phyloP scores from a whole-genome alignment of 2,797 vertebrate species.

The Cirrhinus mrigala region DNA sequence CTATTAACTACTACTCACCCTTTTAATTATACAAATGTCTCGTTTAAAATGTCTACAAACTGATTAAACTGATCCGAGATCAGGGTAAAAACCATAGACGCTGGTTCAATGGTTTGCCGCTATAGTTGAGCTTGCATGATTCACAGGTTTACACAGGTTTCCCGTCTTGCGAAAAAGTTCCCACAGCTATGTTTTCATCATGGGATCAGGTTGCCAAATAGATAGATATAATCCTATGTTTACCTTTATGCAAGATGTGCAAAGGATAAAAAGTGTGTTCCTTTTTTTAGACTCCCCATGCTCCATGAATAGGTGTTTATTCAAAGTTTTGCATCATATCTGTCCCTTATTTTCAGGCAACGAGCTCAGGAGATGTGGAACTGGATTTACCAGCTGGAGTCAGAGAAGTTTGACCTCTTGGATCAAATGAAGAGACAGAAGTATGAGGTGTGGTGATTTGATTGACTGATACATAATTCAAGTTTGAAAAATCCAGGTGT shows the following conservation, averaged over 20 bases:
- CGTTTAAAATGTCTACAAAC: too few species aligned
- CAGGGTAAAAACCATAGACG: too few species aligned
- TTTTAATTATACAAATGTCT: too few species aligned
- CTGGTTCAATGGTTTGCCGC: too few species aligned
- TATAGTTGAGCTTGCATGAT: too few species aligned
- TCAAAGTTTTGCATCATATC: neutral
- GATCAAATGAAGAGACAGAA: conserved; percentile 88
- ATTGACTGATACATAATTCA: neutral
- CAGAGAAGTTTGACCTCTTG: conserved; percentile 90
- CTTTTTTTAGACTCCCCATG: neutral
- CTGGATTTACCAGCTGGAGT: conserved; percentile 89
- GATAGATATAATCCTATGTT: neutral
- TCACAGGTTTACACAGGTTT: too few species aligned
- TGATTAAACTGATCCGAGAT: too few species aligned
- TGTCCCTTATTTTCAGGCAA: conserved; percentile 72
- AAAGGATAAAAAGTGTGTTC: neutral
- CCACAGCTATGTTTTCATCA: too few species aligned
- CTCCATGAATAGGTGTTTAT: neutral
- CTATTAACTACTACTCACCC: too few species aligned
- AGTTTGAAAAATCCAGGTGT: neutral
- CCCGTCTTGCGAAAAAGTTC: too few species aligned
- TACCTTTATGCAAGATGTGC: neutral
- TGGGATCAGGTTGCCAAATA: too few species aligned
- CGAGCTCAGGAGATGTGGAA: conserved; percentile 87
- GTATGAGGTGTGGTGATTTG: conserved; percentile 82